Conservation (phyloP, 2,113 vertebrate genomes). For the Anseranas semipalmata region DNA sequence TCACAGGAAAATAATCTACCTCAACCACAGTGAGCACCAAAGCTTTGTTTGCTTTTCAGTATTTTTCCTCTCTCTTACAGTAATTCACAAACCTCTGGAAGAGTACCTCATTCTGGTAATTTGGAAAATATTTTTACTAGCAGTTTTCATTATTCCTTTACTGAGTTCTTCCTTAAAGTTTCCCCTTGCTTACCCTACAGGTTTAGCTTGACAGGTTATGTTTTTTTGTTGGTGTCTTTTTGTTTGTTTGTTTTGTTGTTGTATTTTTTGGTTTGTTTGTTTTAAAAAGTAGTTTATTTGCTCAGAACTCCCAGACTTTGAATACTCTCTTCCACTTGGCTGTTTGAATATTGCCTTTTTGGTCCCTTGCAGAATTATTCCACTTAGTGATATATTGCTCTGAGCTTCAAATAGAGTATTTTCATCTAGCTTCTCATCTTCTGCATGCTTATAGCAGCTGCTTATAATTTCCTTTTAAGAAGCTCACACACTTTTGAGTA, state of each 20-base stretch:
- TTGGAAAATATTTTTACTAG: neutral
- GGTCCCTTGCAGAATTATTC: constrained; percentile 57
- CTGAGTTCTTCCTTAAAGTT: neutral
- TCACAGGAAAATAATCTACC: neutral
- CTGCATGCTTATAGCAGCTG: constrained; percentile 27
- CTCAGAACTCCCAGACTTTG: constrained; percentile 8
- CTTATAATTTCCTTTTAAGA: constrained; percentile 65
- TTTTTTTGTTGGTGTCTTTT: neutral
- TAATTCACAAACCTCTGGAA: neutral
- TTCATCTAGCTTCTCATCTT: constrained; percentile 54
- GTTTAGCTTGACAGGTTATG: neutral
- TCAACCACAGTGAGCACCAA: neutral
- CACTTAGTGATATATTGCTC: constrained; percentile 57
- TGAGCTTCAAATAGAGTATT: constrained; percentile 15
- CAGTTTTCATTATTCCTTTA: neutral
- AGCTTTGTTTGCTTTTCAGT: neutral
- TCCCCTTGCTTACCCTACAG: neutral
- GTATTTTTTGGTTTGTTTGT: too few relatives aligned
- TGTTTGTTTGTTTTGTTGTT: neutral
- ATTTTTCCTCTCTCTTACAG: neutral
- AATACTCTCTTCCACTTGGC: neutral
- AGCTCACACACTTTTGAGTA: neutral
- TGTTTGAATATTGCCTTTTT: constrained; percentile 52
- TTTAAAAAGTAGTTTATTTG: constrained; percentile 19
- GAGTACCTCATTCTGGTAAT: neutral